phyloP scores from a whole-genome alignment of 2,113 vertebrate species.

The Neolamprologus devosi region DNA sequence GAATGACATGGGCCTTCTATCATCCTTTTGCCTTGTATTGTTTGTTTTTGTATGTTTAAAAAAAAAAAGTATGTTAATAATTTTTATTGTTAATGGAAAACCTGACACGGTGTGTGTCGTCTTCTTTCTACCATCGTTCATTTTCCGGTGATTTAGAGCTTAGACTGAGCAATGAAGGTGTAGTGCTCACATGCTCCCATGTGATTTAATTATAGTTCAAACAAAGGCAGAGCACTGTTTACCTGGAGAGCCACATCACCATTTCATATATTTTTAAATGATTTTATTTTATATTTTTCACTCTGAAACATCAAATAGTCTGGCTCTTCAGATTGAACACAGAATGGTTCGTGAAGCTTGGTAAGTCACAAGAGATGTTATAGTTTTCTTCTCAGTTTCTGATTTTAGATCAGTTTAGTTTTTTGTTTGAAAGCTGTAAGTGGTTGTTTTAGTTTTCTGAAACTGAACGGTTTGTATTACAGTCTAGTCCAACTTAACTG shows the following conservation, averaged over 20 bases:
- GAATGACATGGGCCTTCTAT: constrained; percentile 36
- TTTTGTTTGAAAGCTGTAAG: neutral
- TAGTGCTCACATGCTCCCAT: neutral
- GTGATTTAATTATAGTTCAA: neutral
- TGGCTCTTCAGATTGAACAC: neutral
- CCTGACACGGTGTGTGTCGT: neutral
- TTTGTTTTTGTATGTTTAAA: constrained; percentile 58
- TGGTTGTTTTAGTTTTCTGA: neutral
- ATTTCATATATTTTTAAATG: neutral
- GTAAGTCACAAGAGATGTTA: neutral
- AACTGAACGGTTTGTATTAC: no score
- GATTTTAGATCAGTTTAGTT: neutral
- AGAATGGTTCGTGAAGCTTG: neutral
- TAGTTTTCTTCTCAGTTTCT: neutral
- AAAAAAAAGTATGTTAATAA: constrained; percentile 49
- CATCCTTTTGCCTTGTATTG: constrained; percentile 49
- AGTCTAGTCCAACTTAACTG: no score
- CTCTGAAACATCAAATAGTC: neutral
- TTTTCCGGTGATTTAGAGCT: neutral
- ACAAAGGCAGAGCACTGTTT: neutral
- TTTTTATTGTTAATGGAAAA: constrained; percentile 56
- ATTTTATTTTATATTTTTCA: neutral
- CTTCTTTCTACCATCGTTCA: neutral
- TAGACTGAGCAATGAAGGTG: neutral
- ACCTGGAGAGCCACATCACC: neutral